Evolutionary conservation across 2,113 vertebrate genomes (phyloP), one percentile per base, ranked within the genome.

Genomic region (Corythoichthys haematopterus): DNA sequence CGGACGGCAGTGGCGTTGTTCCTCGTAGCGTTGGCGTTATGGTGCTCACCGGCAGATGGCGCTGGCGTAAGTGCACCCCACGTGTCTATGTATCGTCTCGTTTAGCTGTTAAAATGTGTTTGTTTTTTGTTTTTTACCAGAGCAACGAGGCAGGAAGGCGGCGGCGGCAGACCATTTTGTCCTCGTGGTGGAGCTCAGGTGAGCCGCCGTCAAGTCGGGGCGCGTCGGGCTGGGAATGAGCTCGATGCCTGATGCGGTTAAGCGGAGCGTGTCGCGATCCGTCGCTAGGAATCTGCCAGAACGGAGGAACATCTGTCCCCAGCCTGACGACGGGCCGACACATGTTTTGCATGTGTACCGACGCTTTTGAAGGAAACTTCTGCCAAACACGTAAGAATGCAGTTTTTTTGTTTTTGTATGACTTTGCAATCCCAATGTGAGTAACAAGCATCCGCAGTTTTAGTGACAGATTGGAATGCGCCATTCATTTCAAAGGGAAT

Each of bases 331-430:
- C 59, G 0, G 73, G 74, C 0, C 46, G 76, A 2, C 85, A 82
- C 76, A 52, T 84, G 65, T 78, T 86, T 45, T 91, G 90, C 52
- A 0, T 81, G 64, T 92, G 90, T 57, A 16, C 75, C 1, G 74
- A 77, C 0, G 75, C 74, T 0, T 90, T 84, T 20, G 66, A 62
- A 7, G 90, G 91, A 13, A 40, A 2, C 3, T 62, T 0, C n/a
- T 92, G 90, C 77, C 87, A 90, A 56, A 84, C 10, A 45, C 84
- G 90, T 90, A 3, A 68, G 71, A 36, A 35, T 2, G 2, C 33
- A 2, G 1, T 43, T 43, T 43, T 8, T 43, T 8, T 43, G 20
- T 28, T 28, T 28, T 28, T 28, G 20, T 28, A 28, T 28, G 20
- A 28, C 20, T 28, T 28, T 28, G 20, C 20, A 28, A 28, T 28